Evolutionary conservation across 1,140 invertebrate species (phyloP).

Genomic region (Trachymyrmex cornetzi): DNA sequence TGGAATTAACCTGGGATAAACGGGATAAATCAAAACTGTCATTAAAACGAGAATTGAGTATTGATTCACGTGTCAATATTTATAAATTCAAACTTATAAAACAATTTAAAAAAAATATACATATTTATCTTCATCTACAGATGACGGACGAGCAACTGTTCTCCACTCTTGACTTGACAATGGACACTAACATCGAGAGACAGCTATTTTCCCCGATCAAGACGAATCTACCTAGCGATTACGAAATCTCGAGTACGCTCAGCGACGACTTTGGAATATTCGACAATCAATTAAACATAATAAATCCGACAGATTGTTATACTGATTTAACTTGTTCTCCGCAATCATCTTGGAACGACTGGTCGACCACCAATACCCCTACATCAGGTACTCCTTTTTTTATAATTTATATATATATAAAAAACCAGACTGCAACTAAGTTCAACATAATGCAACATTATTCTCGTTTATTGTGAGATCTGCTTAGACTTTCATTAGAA

Average conservation of each 20-base stretch:
- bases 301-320: constrained; percentile 78
- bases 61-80: background rate
- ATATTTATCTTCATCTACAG: constrained; percentile 64
- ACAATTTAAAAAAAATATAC: too few species aligned
- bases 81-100: background rate
- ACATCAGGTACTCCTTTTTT: constrained; percentile 64
- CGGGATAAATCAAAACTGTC: background rate
- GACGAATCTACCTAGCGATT: constrained; percentile 74
- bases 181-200: constrained; percentile 72
- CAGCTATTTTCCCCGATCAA: constrained; percentile 73
- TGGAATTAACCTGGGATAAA: too few species aligned
- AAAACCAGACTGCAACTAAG: background rate
- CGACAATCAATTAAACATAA: constrained; percentile 69
- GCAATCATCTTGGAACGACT: constrained; percentile 83
- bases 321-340: constrained; percentile 81
- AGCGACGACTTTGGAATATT: constrained; percentile 77
- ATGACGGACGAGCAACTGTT: constrained; percentile 85
- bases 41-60: background rate
- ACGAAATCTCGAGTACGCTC: constrained; percentile 76
- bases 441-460: background rate
- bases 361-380: constrained; percentile 75
- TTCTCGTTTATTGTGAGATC: background rate
- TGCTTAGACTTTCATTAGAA: background rate
- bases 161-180: constrained; percentile 82
- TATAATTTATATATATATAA: background rate